Conservation (phyloP, 2,888 invertebrate species). For the Aporophyla nigra region DNA sequence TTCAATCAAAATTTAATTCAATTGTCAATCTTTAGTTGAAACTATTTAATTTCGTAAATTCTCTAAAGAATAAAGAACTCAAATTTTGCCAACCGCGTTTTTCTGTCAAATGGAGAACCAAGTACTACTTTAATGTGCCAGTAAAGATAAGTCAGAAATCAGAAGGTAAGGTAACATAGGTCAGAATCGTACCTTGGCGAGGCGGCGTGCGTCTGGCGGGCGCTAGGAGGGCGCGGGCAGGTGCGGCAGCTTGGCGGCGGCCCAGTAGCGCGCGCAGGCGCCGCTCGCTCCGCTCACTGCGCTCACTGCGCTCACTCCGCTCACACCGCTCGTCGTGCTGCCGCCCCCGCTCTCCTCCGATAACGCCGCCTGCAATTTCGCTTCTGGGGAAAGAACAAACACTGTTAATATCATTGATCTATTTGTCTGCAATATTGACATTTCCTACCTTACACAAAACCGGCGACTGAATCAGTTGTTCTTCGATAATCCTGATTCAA, state of each 20-base stretch:
- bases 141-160: background rate
- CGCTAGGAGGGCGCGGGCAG: conserved; percentile 90
- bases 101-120: too few relatives aligned
- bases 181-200: conserved; percentile 81
- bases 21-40: too few relatives aligned
- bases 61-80: too few relatives aligned
- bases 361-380: conserved; percentile 87
- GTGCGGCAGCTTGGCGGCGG: conserved; percentile 89
- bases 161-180: fast-evolving
- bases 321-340: conserved; percentile 66
- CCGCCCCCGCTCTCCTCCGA: conserved; percentile 85
- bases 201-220: conserved; percentile 86
- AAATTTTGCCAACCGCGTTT: too few relatives aligned
- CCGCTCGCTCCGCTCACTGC: conserved; percentile 68
- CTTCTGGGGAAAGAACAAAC: conserved; percentile 76
- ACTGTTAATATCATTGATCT: conserved; percentile 15
- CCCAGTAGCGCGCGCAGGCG: conserved; percentile 79
- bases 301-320: conserved; percentile 71
- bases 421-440: background rate
- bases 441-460: conserved; percentile 28
- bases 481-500: conserved; percentile 25
- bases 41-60: too few relatives aligned
- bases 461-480: conserved; percentile 22
- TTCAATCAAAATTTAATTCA: too few relatives aligned
- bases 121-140: background rate